Evolutionary conservation across 2,888 invertebrate species (phyloP).

Genomic region (Netelia inedita): DNA sequence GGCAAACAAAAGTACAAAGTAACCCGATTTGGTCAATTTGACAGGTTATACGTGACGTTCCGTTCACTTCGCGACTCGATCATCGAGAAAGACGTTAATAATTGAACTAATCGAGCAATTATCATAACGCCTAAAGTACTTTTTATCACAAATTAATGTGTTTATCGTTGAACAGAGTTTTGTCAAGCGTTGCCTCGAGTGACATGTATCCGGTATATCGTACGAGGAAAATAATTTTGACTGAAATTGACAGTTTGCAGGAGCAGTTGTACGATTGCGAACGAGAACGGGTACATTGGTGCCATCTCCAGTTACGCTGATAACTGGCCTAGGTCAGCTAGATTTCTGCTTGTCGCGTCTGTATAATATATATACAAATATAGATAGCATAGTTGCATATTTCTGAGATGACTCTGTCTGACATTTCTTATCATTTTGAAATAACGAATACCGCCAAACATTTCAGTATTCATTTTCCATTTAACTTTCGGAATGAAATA

Average conservation of each 20-base stretch:
- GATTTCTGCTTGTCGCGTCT: slow-evolving; percentile 20
- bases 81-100: neutral
- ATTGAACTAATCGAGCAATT: neutral
- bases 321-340: slow-evolving; percentile 30
- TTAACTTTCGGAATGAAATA: neutral
- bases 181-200: slow-evolving; percentile 36
- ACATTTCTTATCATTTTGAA: neutral
- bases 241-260: slow-evolving; percentile 54
- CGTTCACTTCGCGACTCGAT: slow-evolving; percentile 36
- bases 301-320: slow-evolving; percentile 44
- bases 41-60: slow-evolving; percentile 38
- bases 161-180: slow-evolving; percentile 37
- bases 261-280: slow-evolving; percentile 28
- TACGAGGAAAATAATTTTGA: slow-evolving; percentile 35
- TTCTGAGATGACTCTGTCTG: neutral
- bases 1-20: neutral
- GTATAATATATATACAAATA: neutral
- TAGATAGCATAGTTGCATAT: neutral
- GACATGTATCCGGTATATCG: slow-evolving; percentile 34
- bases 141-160: slow-evolving; percentile 21
- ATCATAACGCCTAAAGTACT: neutral
- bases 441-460: neutral
- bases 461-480: neutral
- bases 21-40: neutral
- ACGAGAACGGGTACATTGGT: slow-evolving; percentile 4